A percentile compares a stretch with the other conserved stretches of the same genome.
Conservation (phyloP, 2,113 vertebrate species). For the Dasyurus viverrinus region DNA sequence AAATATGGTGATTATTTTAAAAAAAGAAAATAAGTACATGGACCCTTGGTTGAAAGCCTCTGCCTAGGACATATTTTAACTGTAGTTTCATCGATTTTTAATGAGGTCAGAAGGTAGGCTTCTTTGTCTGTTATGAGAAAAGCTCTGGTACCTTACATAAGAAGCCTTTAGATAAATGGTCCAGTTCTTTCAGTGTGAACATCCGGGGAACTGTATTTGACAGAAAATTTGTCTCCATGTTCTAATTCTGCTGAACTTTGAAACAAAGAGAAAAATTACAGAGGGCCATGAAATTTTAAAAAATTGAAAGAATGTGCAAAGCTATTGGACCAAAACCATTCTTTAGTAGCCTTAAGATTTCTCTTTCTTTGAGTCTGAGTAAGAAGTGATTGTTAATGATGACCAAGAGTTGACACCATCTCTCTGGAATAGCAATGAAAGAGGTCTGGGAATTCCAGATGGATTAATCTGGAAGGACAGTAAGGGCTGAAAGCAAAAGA, state of each 20-base stretch:
- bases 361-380: conserved; percentile 15
- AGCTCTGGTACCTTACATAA: conserved; percentile 33
- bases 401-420: neutral
- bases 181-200: conserved; percentile 1
- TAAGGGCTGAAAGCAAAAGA: neutral
- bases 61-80: neutral
- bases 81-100: neutral
- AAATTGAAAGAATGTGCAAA: conserved; percentile 36
- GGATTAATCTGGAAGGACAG: neutral
- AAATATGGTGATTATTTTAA: neutral
- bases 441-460: conserved; percentile 12
- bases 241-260: conserved; percentile 40
- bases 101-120: neutral
- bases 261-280: conserved; percentile 45
- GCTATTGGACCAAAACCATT: conserved; percentile 14
- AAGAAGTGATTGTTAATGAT: conserved; percentile 32
- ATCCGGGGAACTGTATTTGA: conserved; percentile 17
- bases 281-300: neutral
- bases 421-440: neutral
- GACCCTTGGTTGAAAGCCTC: neutral
- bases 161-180: conserved; percentile 4
- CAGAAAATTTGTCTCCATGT: conserved; percentile 29
- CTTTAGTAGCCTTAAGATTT: conserved; percentile 15
- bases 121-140: conserved; percentile 20
- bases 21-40: neutral